phyloP scores from a whole-genome alignment of 2,113 vertebrate species.

The Zapornia atra region DNA sequence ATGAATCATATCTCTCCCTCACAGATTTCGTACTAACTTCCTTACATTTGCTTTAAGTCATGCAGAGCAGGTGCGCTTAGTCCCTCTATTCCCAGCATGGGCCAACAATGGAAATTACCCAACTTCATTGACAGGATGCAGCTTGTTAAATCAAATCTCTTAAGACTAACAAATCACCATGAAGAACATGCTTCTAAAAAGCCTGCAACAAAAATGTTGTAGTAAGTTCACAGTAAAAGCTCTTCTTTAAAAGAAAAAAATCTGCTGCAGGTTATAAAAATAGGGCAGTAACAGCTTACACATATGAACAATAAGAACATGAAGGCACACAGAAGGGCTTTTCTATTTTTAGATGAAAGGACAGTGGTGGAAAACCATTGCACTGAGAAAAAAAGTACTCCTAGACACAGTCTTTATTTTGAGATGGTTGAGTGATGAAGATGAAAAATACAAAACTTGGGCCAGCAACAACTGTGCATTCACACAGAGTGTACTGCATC shows the following conservation, averaged over 20 bases:
- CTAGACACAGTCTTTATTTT: neutral
- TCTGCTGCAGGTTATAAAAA: neutral
- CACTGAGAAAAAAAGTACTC: neutral
- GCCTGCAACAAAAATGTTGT: slow-evolving; percentile 59
- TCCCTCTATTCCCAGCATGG: slow-evolving; percentile 85
- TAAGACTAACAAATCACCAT: slow-evolving; percentile 77
- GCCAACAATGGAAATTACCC: slow-evolving; percentile 86
- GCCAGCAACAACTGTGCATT: neutral
- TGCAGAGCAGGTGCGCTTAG: slow-evolving; percentile 91
- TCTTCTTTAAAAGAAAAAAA: neutral
- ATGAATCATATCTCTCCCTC: slow-evolving; percentile 89
- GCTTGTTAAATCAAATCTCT: slow-evolving; percentile 87
- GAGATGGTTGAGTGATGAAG: neutral
- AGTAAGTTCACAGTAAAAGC: slow-evolving; percentile 40
- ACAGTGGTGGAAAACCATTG: neutral
- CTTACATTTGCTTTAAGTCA: slow-evolving; percentile 86
- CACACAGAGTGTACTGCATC: neutral
- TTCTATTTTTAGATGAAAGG: neutral
- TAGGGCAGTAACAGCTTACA: neutral
- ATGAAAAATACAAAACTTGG: neutral
- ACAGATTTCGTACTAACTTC: slow-evolving; percentile 88
- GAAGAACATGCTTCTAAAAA: slow-evolving; percentile 61
- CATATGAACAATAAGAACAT: neutral
- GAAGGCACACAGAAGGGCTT: neutral
- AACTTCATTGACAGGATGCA: slow-evolving; percentile 88